A percentile compares a stretch with the other conserved stretches of the same genome.
Conservation (phyloP, 1,140 invertebrate species). For the Drosophila parabipectinata region DNA sequence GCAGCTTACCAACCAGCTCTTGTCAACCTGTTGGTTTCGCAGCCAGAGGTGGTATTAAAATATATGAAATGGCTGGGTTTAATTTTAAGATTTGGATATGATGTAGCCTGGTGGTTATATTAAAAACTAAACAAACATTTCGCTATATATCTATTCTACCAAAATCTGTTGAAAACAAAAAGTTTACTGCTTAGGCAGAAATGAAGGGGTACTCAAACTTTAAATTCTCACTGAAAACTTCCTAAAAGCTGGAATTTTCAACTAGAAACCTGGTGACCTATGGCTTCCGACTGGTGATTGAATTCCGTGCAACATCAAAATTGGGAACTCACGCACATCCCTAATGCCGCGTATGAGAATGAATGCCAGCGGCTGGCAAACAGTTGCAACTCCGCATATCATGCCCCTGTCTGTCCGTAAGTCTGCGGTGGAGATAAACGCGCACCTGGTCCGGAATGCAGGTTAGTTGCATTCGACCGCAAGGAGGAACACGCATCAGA, state of each 20-base stretch:
- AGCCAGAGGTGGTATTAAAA: conserved; percentile 30
- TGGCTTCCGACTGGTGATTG: neutral
- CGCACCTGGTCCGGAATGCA: conserved; percentile 32
- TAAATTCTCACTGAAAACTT: neutral
- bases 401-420: conserved; percentile 25
- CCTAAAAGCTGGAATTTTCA: neutral
- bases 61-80: neutral
- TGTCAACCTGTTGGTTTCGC: conserved; percentile 36
- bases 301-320: neutral
- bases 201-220: neutral
- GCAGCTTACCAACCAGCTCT: conserved; percentile 5
- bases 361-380: conserved; percentile 42
- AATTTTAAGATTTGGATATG: no score
- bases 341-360: conserved; percentile 29
- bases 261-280: neutral
- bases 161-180: no score
- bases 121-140: no score
- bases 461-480: conserved; percentile 59
- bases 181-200: no score
- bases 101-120: no score
- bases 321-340: conserved; percentile 26
- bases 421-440: conserved; percentile 50
- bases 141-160: no score
- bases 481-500: conserved; percentile 52
- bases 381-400: conserved; percentile 51